Evolutionary conservation across 1,140 invertebrate genomes (phyloP), one percentile per base, ranked within the genome.

Genomic region (Caenorhabditis briggsae): DNA sequence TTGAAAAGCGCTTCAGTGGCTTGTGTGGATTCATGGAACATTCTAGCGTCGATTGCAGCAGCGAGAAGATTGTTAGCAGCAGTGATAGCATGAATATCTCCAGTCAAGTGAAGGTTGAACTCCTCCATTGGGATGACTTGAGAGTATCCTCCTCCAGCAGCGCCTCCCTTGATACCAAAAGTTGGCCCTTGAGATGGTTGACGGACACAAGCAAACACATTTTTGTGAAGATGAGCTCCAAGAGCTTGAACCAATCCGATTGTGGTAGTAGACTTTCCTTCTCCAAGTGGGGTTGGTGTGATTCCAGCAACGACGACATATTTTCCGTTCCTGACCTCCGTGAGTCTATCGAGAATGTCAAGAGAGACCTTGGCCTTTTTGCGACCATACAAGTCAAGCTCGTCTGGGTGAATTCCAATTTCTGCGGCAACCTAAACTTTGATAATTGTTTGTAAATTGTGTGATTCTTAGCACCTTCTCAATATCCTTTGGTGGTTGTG

Each of bases 121-220:
- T 99, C 98, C 93, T 99, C 97, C 98, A 99, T 99, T 0, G 98
- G 98, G 90, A 99, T 98, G 0, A 99, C 97, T 82, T 93, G 95
- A 18, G 95, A 94, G 93, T 98, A 98, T 25, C 97, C 97, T 87
- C 97, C 97, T 20, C 97, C 97, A 84, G 97, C 96, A 64, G 97
- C 97, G 16, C 97, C 97, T 65, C 96, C 95, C 94, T 99, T 98
- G 59, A 99, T 97, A 18, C 98, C 98, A 93, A 99, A 99, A 2
- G 97, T 99, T 1, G 98, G 98, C 33, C 98, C 98, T 93, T 98
- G 97, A 50, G 97, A 98, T 0, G 98, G 98, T 92, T 99, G 98
- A n/a, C 98, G 94, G 74, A 99, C 95, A 91, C 96, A 98, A 8
- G 96, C 97, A 92, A 99, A 95, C 0, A 96, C 95, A 93, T 99